Percentiles rank a stretch among this genome's conserved stretches.
phyloP scores from a whole-genome alignment of 2,113 vertebrate genomes.

The Turdus rufiventris region DNA sequence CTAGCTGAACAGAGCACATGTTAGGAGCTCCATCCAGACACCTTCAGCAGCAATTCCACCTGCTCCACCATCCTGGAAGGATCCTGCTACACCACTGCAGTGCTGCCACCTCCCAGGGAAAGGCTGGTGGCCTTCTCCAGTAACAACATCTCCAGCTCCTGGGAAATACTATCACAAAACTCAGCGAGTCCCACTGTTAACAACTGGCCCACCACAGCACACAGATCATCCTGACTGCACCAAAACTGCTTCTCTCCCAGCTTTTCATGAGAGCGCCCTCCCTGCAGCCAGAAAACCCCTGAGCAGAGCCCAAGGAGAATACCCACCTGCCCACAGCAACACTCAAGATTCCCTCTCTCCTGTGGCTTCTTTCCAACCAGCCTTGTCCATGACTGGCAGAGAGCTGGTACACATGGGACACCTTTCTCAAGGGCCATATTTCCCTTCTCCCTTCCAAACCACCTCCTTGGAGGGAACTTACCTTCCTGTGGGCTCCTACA shows the following conservation, averaged over 20 bases:
- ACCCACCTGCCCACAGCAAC: not conserved
- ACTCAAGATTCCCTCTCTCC: not conserved
- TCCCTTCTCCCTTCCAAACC: not conserved
- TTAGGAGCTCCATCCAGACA: not conserved
- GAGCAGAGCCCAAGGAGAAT: not conserved
- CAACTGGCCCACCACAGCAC: not conserved
- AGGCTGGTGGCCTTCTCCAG: not conserved
- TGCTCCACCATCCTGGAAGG: not conserved
- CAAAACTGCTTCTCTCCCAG: not conserved
- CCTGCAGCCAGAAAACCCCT: not conserved
- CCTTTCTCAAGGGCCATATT: not conserved
- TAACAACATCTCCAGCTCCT: rapidly evolving
- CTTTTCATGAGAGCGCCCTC: not conserved
- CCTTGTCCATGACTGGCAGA: not conserved
- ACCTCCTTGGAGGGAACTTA: not conserved
- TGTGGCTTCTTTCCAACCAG: not conserved
- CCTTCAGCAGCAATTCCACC: not conserved
- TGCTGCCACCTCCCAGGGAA: not conserved
- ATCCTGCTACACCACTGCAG: not conserved
- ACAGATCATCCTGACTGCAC: not conserved
- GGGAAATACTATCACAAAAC: not conserved
- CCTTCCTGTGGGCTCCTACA: not conserved
- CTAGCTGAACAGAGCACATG: not conserved
- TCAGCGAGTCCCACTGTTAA: rapidly evolving
- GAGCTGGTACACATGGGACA: rapidly evolving